phyloP scores from a whole-genome alignment of 1,140 invertebrate species.

The Drosophila novamexicana region DNA sequence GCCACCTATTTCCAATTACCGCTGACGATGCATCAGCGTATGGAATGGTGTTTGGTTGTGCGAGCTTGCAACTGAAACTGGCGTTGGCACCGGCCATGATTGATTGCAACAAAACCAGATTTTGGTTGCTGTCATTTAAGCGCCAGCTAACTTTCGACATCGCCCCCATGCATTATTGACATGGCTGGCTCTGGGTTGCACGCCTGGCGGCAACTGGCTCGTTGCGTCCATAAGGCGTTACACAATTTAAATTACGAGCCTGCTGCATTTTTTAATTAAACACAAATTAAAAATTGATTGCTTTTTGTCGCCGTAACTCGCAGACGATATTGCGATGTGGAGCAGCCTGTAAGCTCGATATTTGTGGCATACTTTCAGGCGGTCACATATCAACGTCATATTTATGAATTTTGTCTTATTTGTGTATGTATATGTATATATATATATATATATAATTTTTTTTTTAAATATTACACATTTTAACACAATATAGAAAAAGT shows the following conservation, averaged over 20 bases:
- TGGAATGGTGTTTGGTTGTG: conserved; percentile 10
- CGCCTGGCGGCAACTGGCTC: background rate
- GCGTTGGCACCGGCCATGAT: conserved; percentile 58
- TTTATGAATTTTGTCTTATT: background rate
- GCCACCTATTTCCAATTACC: conserved; percentile 81
- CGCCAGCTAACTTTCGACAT: conserved; percentile 64
- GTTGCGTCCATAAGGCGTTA: conserved; percentile 42
- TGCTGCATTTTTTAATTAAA: conserved; percentile 79
- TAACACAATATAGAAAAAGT: conserved; percentile 12
- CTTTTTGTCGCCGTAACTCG: conserved; percentile 74
- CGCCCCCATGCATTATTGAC: conserved; percentile 40
- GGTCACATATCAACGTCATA: conserved; percentile 17
- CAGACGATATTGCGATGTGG: conserved; percentile 42
- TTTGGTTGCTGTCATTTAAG: conserved; percentile 81
- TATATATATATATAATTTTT: background rate
- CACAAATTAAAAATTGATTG: conserved; percentile 81
- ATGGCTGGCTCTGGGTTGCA: conserved; percentile 8
- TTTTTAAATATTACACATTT: conserved; percentile 12
- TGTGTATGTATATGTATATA: background rate
- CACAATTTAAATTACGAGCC: conserved; percentile 69
- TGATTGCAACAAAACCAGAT: conserved; percentile 82
- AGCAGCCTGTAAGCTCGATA: conserved; percentile 24
- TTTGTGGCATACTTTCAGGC: conserved; percentile 45
- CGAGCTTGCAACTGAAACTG: conserved; percentile 5
- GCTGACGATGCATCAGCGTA: conserved; percentile 53